These are phyloP conservation scores for Holothuria glaberrima DNA, from an alignment of 35 echinoderm and acorn worm species.

Conservation along the genomic window DNA sequence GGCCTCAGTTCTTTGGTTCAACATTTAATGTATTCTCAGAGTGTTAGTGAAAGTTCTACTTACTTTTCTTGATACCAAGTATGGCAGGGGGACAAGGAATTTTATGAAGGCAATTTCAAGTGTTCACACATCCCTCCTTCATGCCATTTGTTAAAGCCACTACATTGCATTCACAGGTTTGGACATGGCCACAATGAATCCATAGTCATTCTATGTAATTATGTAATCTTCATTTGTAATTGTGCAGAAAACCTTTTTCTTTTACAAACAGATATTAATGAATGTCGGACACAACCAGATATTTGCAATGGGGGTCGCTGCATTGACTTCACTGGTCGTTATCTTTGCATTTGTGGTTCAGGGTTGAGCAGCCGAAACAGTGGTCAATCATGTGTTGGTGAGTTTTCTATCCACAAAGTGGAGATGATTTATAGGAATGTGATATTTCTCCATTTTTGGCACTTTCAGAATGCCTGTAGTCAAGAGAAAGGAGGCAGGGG, in stretches of 20 bases:
- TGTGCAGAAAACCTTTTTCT: background rate
- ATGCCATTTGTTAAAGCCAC: background rate
- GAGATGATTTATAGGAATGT: no score
- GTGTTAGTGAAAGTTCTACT: no score
- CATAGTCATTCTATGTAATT: background rate
- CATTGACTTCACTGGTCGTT: conserved; percentile 33
- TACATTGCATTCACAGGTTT: background rate
- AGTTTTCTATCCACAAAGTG: background rate
- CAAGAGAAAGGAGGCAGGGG: no score
- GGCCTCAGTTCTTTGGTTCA: no score
- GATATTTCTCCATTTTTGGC: no score
- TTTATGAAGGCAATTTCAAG: no score
- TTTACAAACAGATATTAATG: conserved; percentile 54
- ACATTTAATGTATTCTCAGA: no score
- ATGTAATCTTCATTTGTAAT: no score
- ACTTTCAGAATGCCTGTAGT: no score
- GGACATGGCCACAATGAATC: background rate
- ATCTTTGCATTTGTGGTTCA: conserved; percentile 52
- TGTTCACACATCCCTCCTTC: background rate
- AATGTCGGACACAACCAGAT: conserved; percentile 38
- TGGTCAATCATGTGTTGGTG: conserved; percentile 43
- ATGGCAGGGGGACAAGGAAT: no score
- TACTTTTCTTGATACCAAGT: no score
- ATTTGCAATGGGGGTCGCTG: conserved; percentile 63
- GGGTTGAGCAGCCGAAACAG: conserved; percentile 34